Evolutionary conservation across 2,797 vertebrate genomes (phyloP).

Genomic region (Macroramphosus scolopax): DNA sequence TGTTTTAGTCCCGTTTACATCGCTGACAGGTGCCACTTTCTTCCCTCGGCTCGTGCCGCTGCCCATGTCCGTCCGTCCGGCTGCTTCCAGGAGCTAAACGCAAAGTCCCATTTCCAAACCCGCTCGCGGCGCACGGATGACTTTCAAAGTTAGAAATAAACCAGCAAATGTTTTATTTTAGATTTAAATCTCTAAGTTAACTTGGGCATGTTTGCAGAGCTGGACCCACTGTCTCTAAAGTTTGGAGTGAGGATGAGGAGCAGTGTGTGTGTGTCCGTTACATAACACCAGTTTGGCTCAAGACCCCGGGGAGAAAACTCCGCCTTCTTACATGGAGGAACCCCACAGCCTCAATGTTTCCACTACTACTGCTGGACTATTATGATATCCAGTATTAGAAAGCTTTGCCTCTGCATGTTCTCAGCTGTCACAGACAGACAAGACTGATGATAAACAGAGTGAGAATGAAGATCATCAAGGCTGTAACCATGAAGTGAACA

Average conservation of each 20-base stretch:
- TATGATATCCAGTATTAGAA: slow-evolving; percentile 3
- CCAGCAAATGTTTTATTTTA: slow-evolving; percentile 1
- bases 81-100: slow-evolving; percentile 2
- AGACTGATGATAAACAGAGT: no score
- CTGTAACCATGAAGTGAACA: no score
- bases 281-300: slow-evolving; percentile 65
- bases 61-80: slow-evolving; percentile 64
- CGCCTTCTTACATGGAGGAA: slow-evolving; percentile 57
- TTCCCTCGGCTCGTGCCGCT: slow-evolving; percentile 73
- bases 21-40: slow-evolving; percentile 72
- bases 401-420: background rate
- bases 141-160: slow-evolving; percentile 33
- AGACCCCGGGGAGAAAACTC: slow-evolving; percentile 60
- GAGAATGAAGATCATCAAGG: no score
- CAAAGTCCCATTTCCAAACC: slow-evolving; percentile 31
- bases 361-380: slow-evolving; percentile 19
- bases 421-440: no score
- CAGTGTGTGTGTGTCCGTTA: slow-evolving; percentile 52
- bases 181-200: no score
- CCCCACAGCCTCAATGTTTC: slow-evolving; percentile 25
- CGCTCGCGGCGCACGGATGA: background rate
- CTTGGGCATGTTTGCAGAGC: no score
- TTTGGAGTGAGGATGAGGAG: slow-evolving; percentile 43
- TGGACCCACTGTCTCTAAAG: slow-evolving; percentile 30
- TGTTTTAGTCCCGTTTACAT: slow-evolving; percentile 38